These are phyloP conservation scores for Dysmachus trigonus DNA, from an alignment of 2,888 invertebrate genomes.

Conservation along the genomic window DNA sequence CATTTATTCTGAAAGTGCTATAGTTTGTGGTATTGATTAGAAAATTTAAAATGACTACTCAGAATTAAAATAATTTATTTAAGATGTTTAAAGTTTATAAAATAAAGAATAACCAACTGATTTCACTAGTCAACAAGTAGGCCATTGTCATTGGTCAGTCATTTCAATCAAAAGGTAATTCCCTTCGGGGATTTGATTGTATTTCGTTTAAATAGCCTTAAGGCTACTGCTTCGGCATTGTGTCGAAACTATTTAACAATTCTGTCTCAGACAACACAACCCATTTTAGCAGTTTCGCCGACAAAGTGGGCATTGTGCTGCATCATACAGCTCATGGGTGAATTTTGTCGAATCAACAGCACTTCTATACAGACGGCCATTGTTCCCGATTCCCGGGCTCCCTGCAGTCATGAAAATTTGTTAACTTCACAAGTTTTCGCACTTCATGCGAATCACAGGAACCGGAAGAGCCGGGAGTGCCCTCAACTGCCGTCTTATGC, in stretches of 20 bases:
- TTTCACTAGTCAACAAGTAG: background rate
- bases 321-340: background rate
- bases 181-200: background rate
- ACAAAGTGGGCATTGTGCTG: background rate
- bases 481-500: background rate
- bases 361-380: background rate
- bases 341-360: background rate
- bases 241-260: background rate
- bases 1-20: too few species aligned
- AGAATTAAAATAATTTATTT: too few species aligned
- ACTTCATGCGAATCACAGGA: background rate
- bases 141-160: background rate
- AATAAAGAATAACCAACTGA: too few species aligned
- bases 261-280: background rate
- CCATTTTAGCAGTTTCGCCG: background rate
- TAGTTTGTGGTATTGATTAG: too few species aligned
- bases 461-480: constrained; percentile 16
- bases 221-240: background rate
- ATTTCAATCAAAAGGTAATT: background rate
- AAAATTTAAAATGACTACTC: too few species aligned
- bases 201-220: background rate
- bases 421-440: constrained; percentile 8
- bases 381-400: background rate
- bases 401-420: background rate
- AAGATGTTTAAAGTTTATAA: too few species aligned